Evolutionary conservation across 2,888 invertebrate genomes (phyloP).

Genomic region (Drosophila lutescens): DNA sequence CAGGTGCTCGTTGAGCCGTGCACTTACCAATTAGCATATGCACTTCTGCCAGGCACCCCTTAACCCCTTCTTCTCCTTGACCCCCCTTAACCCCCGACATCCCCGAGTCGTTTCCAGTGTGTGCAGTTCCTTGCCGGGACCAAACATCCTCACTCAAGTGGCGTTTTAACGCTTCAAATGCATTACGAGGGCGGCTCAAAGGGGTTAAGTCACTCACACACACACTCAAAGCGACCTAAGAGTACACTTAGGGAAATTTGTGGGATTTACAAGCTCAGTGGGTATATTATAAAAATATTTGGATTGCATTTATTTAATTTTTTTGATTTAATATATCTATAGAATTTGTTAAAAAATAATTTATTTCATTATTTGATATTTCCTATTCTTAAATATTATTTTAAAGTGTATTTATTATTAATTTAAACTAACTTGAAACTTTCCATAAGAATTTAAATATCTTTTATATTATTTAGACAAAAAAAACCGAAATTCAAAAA

Average conservation of each 20-base stretch:
- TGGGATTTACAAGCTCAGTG: too few species aligned
- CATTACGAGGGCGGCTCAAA: conserved; percentile 55
- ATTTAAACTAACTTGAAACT: too few species aligned
- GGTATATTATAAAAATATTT: too few species aligned
- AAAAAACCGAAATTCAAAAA: too few species aligned
- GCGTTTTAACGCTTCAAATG: conserved; percentile 71
- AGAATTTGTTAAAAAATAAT: too few species aligned
- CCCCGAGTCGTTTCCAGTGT: background rate
- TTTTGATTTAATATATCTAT: too few species aligned
- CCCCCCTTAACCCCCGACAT: background rate
- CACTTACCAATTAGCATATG: conserved; percentile 47
- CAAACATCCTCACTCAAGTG: conserved; percentile 57
- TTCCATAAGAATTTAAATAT: too few species aligned
- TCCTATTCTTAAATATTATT: too few species aligned
- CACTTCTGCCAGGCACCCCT: conserved; percentile 19
- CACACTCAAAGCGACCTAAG: background rate
- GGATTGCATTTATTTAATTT: too few species aligned
- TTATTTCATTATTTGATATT: too few species aligned
- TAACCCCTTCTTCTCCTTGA: background rate
- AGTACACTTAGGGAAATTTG: background rate
- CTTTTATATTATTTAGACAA: too few species aligned
- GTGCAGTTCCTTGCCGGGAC: conserved; percentile 28
- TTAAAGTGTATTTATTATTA: too few species aligned
- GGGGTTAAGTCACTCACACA: conserved; percentile 48
- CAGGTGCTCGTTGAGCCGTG: conserved; percentile 45